Evolutionary conservation across 2,888 invertebrate genomes (phyloP).

Genomic region (Eupithecia abbreviata): DNA sequence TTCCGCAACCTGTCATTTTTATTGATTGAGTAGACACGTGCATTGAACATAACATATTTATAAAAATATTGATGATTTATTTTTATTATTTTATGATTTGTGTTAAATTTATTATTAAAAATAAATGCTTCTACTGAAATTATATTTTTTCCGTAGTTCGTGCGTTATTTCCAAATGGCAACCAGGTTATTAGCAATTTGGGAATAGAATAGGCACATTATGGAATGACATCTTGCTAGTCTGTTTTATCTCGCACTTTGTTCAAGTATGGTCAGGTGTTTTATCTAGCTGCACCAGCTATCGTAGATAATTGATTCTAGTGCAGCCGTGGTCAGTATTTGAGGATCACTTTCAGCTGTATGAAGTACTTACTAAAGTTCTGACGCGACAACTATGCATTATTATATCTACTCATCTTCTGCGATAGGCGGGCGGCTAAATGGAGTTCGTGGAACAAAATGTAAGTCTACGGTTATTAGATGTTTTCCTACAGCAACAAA

Average conservation of each 20-base stretch:
- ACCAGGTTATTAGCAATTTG: neutral
- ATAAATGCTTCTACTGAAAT: too few relatives aligned
- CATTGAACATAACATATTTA: too few relatives aligned
- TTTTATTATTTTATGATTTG: too few relatives aligned
- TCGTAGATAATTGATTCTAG: neutral
- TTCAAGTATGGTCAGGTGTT: slow-evolving; percentile 9
- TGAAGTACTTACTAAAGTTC: neutral
- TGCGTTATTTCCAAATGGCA: neutral
- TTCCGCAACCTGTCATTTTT: too few relatives aligned
- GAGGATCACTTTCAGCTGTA: neutral
- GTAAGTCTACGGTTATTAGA: too few relatives aligned
- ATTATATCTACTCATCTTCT: too few relatives aligned
- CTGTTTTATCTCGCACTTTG: neutral
- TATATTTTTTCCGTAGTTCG: too few relatives aligned
- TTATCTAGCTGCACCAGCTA: slow-evolving; percentile 13
- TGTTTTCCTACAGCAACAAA: neutral
- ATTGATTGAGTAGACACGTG: too few relatives aligned
- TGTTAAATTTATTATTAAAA: too few relatives aligned
- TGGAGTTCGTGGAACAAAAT: too few relatives aligned
- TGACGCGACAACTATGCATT: neutral
- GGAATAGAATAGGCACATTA: neutral
- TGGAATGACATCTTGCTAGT: neutral
- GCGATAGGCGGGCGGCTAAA: too few relatives aligned
- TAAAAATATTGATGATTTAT: too few relatives aligned
- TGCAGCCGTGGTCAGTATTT: neutral